Evolutionary conservation across 2,888 invertebrate genomes (phyloP).

Genomic region (Ceratothoa steindachneri): DNA sequence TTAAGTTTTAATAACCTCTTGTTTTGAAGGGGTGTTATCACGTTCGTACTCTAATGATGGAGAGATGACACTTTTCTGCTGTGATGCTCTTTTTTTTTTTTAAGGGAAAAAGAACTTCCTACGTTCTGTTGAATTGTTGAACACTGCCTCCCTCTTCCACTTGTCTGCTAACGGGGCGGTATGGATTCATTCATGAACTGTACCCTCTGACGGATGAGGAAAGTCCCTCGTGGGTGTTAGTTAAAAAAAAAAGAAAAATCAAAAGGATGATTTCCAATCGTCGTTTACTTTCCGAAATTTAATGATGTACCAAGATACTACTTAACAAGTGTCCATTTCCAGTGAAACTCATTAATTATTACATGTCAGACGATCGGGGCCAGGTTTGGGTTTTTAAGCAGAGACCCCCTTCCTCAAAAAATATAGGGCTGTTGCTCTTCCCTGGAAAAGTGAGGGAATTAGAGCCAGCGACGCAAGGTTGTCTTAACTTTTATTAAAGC

Average conservation of each 20-base stretch:
- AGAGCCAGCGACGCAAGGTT: not conserved
- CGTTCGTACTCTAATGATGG: not conserved
- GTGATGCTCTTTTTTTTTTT: not conserved
- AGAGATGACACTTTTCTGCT: not conserved
- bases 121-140: not conserved
- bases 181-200: no score
- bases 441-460: not conserved
- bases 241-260: not conserved
- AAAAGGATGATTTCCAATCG: not conserved
- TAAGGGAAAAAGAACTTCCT: not conserved
- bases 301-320: not conserved
- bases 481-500: not conserved
- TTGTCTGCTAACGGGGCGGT: no score
- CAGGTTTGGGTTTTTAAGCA: not conserved
- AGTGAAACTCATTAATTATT: not conserved
- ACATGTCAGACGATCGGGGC: not conserved
- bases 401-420: not conserved
- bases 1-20: not conserved
- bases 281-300: not conserved
- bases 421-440: conserved; percentile 3
- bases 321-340: not conserved
- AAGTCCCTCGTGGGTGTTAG: not conserved
- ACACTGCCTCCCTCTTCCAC: not conserved
- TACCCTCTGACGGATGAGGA: not conserved
- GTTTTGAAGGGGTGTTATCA: not conserved